These are phyloP conservation scores for Ditylenchus dipsaci DNA, from an alignment of 1,140 invertebrate species.

Conservation along the genomic window DNA sequence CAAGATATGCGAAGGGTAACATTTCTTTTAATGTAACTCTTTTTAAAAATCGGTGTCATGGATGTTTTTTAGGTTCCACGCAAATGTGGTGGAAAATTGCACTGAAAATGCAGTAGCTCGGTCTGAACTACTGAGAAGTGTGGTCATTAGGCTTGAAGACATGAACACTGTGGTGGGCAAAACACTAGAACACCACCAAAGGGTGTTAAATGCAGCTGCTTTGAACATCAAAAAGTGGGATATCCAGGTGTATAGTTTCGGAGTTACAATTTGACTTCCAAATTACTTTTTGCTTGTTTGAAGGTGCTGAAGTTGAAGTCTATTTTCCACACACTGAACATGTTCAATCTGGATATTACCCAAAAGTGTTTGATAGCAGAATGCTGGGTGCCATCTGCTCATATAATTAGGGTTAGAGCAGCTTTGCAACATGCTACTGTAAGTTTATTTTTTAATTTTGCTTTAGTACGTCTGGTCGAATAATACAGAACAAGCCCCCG, in stretches of 20 bases:
- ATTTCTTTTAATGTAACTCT: background rate
- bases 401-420: conserved; percentile 81
- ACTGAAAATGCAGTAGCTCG: conserved; percentile 82
- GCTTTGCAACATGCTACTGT: conserved; percentile 80
- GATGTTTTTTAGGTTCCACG: conserved; percentile 55
- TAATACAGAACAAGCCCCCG: too few species aligned
- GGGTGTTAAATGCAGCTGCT: conserved; percentile 80
- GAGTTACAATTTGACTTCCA: background rate
- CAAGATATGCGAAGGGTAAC: conserved; percentile 77
- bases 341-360: conserved; percentile 72
- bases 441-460: too few species aligned
- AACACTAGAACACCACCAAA: conserved; percentile 87
- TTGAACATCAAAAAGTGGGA: conserved; percentile 87
- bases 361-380: conserved; percentile 91
- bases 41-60: too few species aligned
- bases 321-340: conserved; percentile 73
- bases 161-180: conserved; percentile 81
- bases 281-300: conserved; percentile 52
- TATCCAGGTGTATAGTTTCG: background rate
- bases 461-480: too few species aligned
- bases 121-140: conserved; percentile 82
- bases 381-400: conserved; percentile 89
- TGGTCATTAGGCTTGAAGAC: conserved; percentile 87
- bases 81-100: conserved; percentile 64
- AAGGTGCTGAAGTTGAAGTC: conserved; percentile 67